These are phyloP conservation scores for Synergus japonicus DNA, from an alignment of 2,888 invertebrate genomes.

Conservation along the genomic window DNA sequence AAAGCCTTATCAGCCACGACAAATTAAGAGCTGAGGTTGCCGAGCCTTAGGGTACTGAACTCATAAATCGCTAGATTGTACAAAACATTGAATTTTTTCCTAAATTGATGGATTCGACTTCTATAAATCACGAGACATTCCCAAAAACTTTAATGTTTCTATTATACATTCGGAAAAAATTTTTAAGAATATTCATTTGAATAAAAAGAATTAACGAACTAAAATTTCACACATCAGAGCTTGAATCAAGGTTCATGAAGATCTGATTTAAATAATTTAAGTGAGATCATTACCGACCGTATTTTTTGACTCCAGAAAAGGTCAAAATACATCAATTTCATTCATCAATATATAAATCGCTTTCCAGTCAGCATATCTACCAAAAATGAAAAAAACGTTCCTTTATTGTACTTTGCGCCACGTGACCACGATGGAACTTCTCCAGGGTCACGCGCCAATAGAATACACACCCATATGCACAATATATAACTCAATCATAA, in stretches of 20 bases:
- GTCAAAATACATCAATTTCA: no score
- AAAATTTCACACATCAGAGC: neutral
- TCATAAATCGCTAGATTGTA: neutral
- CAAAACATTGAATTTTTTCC: neutral
- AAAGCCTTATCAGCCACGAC: neutral
- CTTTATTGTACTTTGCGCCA: neutral
- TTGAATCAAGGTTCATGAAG: neutral
- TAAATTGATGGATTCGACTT: neutral
- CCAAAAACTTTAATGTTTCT: no score
- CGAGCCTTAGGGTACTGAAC: neutral
- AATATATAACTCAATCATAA: slow-evolving; percentile 24
- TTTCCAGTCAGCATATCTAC: neutral
- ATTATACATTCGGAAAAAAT: neutral
- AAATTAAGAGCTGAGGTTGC: neutral
- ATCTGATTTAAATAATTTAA: neutral
- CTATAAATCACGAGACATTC: no score
- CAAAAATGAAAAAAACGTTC: neutral
- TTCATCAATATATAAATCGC: no score
- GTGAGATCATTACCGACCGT: neutral
- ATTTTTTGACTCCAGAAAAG: no score
- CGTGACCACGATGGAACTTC: neutral
- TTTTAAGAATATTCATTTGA: neutral
- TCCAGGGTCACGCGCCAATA: neutral
- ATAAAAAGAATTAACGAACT: neutral
- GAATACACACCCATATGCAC: slow-evolving; percentile 2